phyloP scores from a whole-genome alignment of 2,888 invertebrate genomes.

The Rhodophaea formosa region DNA sequence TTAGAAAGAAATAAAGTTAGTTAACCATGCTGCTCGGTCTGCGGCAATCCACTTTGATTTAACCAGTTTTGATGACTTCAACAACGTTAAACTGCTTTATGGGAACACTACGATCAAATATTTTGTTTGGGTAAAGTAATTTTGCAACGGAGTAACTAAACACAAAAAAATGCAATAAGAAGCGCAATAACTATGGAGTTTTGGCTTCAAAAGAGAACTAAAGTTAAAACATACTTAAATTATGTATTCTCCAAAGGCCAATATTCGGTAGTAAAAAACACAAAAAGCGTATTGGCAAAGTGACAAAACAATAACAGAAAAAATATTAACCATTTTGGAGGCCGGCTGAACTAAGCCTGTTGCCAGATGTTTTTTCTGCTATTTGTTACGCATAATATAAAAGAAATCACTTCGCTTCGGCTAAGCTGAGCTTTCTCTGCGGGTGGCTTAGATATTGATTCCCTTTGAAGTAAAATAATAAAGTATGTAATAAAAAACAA shows the following conservation, averaged over 20 bases:
- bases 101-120: too few species aligned
- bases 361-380: slow-evolving; percentile 16
- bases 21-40: too few species aligned
- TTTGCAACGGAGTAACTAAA: too few species aligned
- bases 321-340: slow-evolving; percentile 16
- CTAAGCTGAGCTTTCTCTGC: neutral
- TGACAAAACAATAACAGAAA: slow-evolving; percentile 18
- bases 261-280: neutral
- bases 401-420: neutral
- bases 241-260: slow-evolving; percentile 1
- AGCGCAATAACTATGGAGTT: too few species aligned
- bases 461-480: neutral
- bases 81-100: too few species aligned
- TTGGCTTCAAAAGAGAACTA: neutral
- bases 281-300: slow-evolving; percentile 12
- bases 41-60: too few species aligned
- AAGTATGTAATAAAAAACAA: too few species aligned
- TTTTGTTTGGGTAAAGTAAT: too few species aligned
- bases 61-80: too few species aligned
- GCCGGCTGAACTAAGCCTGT: slow-evolving; percentile 8
- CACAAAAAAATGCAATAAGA: too few species aligned
- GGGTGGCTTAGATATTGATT: neutral
- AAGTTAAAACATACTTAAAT: neutral
- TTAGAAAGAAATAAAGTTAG: too few species aligned
- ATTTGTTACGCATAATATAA: slow-evolving; percentile 7